phyloP scores from a whole-genome alignment of 2,113 vertebrate genomes.

The Corythaeola cristata region DNA sequence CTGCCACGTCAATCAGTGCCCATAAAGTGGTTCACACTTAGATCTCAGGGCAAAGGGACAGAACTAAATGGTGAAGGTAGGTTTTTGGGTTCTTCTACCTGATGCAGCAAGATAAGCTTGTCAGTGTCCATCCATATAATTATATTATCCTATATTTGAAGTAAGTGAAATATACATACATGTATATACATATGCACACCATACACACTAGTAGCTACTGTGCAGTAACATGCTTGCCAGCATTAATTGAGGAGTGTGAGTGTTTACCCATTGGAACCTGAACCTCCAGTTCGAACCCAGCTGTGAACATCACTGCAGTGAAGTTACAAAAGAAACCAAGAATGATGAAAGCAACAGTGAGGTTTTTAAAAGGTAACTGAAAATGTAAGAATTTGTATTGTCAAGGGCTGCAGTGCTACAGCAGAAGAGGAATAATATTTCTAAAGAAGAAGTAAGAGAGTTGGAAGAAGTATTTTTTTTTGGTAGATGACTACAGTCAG shows the following conservation, averaged over 20 bases:
- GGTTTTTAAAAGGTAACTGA: background rate
- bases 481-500: background rate
- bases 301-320: background rate
- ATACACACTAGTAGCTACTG: background rate
- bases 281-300: background rate
- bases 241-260: background rate
- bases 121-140: background rate
- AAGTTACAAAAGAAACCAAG: background rate
- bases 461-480: background rate
- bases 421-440: background rate
- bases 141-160: background rate
- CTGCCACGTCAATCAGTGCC: rapidly evolving
- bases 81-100: background rate
- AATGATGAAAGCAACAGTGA: background rate
- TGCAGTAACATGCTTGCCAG: background rate
- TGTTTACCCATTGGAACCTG: background rate
- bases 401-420: background rate
- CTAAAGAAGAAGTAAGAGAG: background rate
- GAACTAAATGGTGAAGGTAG: background rate
- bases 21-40: background rate
- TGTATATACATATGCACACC: background rate
- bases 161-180: background rate
- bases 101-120: background rate
- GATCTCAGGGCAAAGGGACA: background rate
- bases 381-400: background rate